Base-by-base conservation (phyloP, 2,113 vertebrate genomes). In the Calypte anna region DNA sequence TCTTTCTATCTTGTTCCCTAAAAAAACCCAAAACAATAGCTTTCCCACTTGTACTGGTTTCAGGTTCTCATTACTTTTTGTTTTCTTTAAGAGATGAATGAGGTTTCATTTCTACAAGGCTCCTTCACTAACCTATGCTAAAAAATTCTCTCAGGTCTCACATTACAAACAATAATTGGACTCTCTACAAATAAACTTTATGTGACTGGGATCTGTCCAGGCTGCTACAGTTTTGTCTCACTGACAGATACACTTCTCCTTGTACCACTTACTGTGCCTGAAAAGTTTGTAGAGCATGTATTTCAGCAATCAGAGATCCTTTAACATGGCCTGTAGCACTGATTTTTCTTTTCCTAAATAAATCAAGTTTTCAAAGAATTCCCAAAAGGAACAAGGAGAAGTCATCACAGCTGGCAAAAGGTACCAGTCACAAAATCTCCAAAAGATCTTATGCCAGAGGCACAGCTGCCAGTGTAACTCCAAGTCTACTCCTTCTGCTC, bases 141-240 rank as follows among this genome's bases (percentile, higher is more conserved):
- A 88, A 64, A 68, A 85, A 62, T 87, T 73, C 55, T 79, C 70
- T 68, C 44, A 73, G 24, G n/a, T 69, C 70, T 85, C 15, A 0
- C 43, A 66, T 82, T 68, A 61, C 78, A 87, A 89, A 73, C 28
- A 87, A 27, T 59, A 90, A 54, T 11, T 76, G 12, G 31, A 40
- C 28, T 82, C 53, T 69, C 36, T 75, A 55, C 27, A 94, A 96
- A 87, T 27, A 89, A 96, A 80, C 59, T 73, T 67, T 15, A 76
- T 64, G 54, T 51, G 33, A 70, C 66, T 85, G 91, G 10, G 3
- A 15, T 67, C 62, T 87, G 24, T 66, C 93, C 74, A 22, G 38
- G 43, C 51, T 51, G 24, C 72, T 76, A 25, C 16, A 54, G 86
- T 82, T 84, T 82, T 89, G 8, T 62, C 87, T 91, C 70, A 76